Conservation (phyloP, 2,888 invertebrate genomes). For the Seladonia tumulorum region DNA sequence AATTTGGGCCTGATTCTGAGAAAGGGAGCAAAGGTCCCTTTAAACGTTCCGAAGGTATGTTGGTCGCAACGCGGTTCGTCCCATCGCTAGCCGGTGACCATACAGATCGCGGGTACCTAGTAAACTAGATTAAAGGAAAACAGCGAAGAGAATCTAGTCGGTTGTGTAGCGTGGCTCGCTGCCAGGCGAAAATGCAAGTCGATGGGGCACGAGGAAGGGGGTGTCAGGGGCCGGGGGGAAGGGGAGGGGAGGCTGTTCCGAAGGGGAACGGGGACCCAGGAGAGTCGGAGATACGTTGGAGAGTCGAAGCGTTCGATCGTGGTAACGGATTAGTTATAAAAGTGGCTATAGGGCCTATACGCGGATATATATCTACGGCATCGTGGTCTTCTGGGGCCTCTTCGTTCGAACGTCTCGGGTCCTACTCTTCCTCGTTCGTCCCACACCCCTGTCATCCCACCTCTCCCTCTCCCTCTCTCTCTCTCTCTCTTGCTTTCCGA, state of each 20-base stretch:
- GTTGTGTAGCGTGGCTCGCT: conserved; percentile 24
- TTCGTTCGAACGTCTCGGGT: conserved; percentile 59
- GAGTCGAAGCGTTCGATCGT: conserved; percentile 71
- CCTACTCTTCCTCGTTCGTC: conserved; percentile 53
- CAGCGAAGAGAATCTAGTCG: conserved; percentile 43
- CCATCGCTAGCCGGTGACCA: conserved; percentile 2
- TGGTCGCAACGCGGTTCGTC: background rate
- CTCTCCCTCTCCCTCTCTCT: conserved; percentile 60
- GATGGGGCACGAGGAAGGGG: background rate
- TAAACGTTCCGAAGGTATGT: background rate
- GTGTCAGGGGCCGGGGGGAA: background rate
- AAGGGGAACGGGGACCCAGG: conserved; percentile 7
- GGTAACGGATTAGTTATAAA: conserved; percentile 82
- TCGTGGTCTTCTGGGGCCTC: conserved; percentile 63
- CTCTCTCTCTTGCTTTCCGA: conserved; percentile 38
- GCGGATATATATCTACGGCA: conserved; percentile 69
- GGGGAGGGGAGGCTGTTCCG: background rate
- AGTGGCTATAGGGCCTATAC: conserved; percentile 72
- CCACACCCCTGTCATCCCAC: conserved; percentile 57
- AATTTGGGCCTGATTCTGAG: background rate
- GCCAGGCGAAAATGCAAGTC: conserved; percentile 26
- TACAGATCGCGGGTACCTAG: conserved; percentile 42
- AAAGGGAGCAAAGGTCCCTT: background rate
- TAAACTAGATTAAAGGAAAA: conserved; percentile 70
- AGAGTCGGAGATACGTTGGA: conserved; percentile 17